Percentiles rank a stretch among this genome's conserved stretches.
phyloP scores from a whole-genome alignment of 2,113 vertebrate species.

The Syrmaticus mikado region DNA sequence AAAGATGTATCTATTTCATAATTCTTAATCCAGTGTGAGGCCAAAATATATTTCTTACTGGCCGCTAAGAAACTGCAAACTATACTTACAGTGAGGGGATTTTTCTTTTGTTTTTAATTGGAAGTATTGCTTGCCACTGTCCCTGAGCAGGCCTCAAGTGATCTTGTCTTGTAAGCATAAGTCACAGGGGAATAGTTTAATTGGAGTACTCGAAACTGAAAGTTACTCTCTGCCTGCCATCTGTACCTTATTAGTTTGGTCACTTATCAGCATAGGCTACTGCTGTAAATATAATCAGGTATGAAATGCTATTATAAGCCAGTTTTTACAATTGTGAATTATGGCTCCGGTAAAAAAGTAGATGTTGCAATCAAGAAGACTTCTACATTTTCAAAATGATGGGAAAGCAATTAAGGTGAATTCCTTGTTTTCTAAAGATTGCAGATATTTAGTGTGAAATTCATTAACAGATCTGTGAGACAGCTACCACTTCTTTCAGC shows the following conservation, averaged over 20 bases:
- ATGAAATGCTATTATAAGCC: background rate
- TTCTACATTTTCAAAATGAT: background rate
- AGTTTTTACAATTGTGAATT: background rate
- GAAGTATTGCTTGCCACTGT: background rate
- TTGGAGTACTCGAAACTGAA: slow-evolving; percentile 34
- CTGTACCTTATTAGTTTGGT: slow-evolving; percentile 1
- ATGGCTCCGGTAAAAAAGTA: background rate
- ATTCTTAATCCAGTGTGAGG: background rate
- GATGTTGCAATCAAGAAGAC: background rate
- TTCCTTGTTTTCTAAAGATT: slow-evolving; percentile 21
- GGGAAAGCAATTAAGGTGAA: slow-evolving; percentile 28
- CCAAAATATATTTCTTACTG: background rate
- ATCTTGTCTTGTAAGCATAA: slow-evolving; percentile 38
- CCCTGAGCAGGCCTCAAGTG: background rate
- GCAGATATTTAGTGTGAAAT: slow-evolving; percentile 30
- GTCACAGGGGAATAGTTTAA: slow-evolving; percentile 69
- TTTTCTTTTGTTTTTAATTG: background rate
- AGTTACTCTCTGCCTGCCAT: slow-evolving; percentile 40
- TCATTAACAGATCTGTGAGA: slow-evolving; percentile 27
- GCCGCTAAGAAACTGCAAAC: background rate
- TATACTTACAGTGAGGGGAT: background rate
- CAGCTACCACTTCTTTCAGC: background rate
- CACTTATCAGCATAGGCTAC: background rate
- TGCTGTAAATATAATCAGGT: background rate
- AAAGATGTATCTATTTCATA: background rate